phyloP scores from a whole-genome alignment of 2,113 vertebrate species.

The Cygnus atratus region DNA sequence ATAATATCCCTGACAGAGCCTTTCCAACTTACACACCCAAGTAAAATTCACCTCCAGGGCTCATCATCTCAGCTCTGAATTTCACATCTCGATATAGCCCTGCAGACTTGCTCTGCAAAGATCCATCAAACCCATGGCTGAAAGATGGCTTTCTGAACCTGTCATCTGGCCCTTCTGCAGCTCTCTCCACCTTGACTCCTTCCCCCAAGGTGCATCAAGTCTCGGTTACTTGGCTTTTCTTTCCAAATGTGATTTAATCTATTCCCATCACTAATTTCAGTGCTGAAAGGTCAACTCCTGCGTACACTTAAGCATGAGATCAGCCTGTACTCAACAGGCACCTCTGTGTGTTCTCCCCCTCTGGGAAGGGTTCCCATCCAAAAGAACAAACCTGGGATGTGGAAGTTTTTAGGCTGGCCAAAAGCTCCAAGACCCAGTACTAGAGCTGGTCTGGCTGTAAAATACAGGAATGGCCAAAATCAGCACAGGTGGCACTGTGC shows the following conservation, averaged over 20 bases:
- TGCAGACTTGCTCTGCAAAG: background rate
- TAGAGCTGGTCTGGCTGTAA: background rate
- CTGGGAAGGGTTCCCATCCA: constrained; percentile 45
- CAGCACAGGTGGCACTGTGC: background rate
- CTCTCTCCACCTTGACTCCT: background rate
- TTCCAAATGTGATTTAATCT: constrained; percentile 38
- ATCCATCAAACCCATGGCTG: background rate
- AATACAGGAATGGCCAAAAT: background rate
- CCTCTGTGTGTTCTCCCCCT: constrained; percentile 33
- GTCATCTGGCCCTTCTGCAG: background rate
- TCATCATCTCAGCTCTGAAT: background rate
- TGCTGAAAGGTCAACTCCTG: constrained; percentile 48
- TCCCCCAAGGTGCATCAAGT: background rate
- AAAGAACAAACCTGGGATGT: constrained; percentile 7
- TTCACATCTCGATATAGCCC: background rate
- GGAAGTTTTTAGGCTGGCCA: background rate
- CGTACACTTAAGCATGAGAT: constrained; percentile 46
- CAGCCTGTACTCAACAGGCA: constrained; percentile 48
- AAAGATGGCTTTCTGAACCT: background rate
- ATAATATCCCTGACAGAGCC: background rate
- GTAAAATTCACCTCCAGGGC: background rate
- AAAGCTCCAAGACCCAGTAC: background rate
- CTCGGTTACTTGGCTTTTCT: background rate
- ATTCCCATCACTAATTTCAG: constrained; percentile 47
- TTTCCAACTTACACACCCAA: background rate